Conservation (phyloP, 1,140 invertebrate genomes). For the Listronotus oregonensis region DNA sequence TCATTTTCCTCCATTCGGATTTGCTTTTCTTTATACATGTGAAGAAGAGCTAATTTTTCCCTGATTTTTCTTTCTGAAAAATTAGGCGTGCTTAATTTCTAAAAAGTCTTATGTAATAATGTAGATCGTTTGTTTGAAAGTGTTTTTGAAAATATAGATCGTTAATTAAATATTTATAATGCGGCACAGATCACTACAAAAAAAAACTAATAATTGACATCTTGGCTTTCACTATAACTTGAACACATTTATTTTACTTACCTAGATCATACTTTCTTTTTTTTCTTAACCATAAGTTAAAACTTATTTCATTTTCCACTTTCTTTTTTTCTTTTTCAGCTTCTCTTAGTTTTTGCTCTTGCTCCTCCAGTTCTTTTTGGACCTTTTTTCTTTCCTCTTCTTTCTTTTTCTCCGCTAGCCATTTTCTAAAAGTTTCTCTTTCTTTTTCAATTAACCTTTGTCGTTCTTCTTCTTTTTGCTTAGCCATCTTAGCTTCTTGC, state of each 20-base stretch:
- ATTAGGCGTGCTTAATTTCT: no score
- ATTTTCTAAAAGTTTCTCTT: conserved; percentile 49
- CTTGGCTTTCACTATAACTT: background rate
- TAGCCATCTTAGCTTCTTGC: conserved; percentile 37
- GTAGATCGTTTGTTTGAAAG: no score
- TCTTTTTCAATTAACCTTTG: conserved; percentile 42
- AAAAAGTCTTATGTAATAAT: no score
- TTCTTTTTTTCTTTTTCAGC: conserved; percentile 52
- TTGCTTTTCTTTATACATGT: conserved; percentile 53
- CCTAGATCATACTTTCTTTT: conserved; percentile 61
- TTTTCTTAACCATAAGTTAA: conserved; percentile 58
- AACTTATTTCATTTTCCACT: conserved; percentile 58
- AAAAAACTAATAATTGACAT: no score
- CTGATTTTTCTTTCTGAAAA: conserved; percentile 54
- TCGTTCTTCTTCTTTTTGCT: conserved; percentile 42
- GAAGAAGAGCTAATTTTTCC: conserved; percentile 56
- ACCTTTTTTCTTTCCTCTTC: conserved; percentile 47
- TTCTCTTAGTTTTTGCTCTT: conserved; percentile 47
- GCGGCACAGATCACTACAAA: no score
- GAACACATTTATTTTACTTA: conserved; percentile 37
- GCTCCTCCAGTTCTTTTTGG: conserved; percentile 42
- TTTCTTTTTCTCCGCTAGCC: conserved; percentile 49
- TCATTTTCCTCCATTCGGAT: conserved; percentile 56
- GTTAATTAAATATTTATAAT: no score
- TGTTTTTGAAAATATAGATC: no score